Base-by-base conservation (phyloP, 2,888 invertebrate species). In the Plutella xylostella region DNA sequence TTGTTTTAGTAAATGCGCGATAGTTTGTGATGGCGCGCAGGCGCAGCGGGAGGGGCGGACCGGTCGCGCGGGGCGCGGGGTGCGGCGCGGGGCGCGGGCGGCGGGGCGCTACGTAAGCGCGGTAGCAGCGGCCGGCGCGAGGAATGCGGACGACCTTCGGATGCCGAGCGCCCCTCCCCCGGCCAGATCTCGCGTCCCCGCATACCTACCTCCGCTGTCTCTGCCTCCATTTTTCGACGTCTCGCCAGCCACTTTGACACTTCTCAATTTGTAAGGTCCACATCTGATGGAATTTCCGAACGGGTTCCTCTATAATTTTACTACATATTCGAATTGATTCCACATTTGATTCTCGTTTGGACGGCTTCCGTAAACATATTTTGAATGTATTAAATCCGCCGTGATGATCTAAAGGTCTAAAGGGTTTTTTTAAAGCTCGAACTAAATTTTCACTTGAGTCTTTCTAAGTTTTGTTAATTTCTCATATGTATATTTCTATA, bases 71-170 rank as follows among this genome's bases (percentile, higher is more conserved):
- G 65, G 58, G 61, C 56, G 43, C 45, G 65, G 66, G 61, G 52
- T 12, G 19, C 59, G 56, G 49, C 58, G 66, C 50, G 49, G 48
- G 49, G 51, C 52, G 55, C 55, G 53, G 51, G 56, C 57, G 54
- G 59, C 63, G 63, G 69, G 79, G 77, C 76, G 80, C 82, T 82
- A 83, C 83, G 83, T 83, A 83, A 83, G 80, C 82, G 82, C 82
- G 80, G 83, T 82, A 82, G 83, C 82, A 67, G 79, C 78, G 80
- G 82, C 72, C 78, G 79, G 78, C 78, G 35, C 35, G 18, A 18
- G 82, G 83, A 82, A 83, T 83, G 83, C 82, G 82, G 83, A 77
- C 82, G 83, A 80, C 83, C 83, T 83, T 83, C 82, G 80, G 75
- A 80, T 80, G 74, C 79, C 82, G 78, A 77, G 68, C 72, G 74